Conservation (phyloP, 2,888 invertebrate genomes). For the Schizotus pectinicornis region DNA sequence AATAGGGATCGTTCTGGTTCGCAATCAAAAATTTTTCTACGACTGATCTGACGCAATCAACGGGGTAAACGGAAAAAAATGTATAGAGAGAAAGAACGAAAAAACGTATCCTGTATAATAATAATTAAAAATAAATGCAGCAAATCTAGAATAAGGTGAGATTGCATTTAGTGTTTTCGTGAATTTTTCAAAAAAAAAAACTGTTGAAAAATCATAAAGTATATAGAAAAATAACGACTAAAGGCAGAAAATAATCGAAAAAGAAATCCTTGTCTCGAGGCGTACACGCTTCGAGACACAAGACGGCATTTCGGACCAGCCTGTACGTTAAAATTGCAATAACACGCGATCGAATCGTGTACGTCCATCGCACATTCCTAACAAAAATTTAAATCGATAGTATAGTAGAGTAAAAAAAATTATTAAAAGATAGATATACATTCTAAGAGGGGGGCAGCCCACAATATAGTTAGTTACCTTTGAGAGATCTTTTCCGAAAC, state of each 20-base stretch:
- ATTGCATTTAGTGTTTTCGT: conserved; percentile 59
- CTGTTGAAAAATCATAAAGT: conserved; percentile 35
- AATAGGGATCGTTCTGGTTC: too few species aligned
- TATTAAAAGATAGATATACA: conserved; percentile 51
- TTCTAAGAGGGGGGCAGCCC: conserved; percentile 61
- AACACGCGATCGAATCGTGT: conserved; percentile 36
- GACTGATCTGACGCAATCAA: conserved; percentile 53
- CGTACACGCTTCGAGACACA: conserved; percentile 12
- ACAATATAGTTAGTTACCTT: conserved; percentile 78
- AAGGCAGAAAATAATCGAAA: conserved; percentile 46
- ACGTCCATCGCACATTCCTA: conserved; percentile 47
- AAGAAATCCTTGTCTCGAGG: conserved; percentile 11
- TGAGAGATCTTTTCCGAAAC: conserved; percentile 96
- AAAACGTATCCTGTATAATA: conserved; percentile 35
- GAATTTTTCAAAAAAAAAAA: conserved; percentile 43
- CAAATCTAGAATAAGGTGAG: conserved; percentile 58
- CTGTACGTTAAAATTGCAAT: neutral
- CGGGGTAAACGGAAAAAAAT: conserved; percentile 29
- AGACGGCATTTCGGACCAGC: neutral
- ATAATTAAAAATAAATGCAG: conserved; percentile 51
- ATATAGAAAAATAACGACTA: conserved; percentile 44
- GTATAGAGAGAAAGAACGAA: conserved; percentile 29
- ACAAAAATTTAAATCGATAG: conserved; percentile 32
- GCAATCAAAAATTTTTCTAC: conserved; percentile 36
- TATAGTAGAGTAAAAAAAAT: conserved; percentile 45